A percentile compares a stretch with the other conserved stretches of the same genome.
These are phyloP conservation scores for Spodoptera frugiperda DNA, from an alignment of 1,140 invertebrate species.

Conservation along the genomic window DNA sequence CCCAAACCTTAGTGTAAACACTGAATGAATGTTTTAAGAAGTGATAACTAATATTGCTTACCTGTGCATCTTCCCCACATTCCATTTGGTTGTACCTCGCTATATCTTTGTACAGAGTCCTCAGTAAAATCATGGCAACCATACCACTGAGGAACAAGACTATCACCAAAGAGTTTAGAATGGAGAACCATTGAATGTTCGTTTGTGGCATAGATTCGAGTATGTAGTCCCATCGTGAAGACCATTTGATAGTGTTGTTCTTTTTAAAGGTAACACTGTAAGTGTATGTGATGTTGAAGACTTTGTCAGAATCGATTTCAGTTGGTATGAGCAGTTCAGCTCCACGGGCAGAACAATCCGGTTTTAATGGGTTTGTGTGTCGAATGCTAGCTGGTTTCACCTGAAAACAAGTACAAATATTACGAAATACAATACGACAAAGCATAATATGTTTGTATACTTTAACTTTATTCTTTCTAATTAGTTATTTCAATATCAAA, in stretches of 20 bases:
- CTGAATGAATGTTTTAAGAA: not conserved
- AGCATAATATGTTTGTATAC: too few species aligned
- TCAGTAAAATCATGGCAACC: conserved; percentile 99
- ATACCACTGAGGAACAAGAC: conserved; percentile 97
- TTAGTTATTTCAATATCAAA: too few species aligned
- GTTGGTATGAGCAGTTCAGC: conserved; percentile 91
- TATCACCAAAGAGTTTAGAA: conserved; percentile 96
- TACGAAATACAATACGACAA: not conserved
- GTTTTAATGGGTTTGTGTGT: conserved; percentile 83
- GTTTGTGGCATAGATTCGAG: conserved; percentile 99
- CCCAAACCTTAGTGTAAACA: not conserved
- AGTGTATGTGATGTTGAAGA: conserved; percentile 92
- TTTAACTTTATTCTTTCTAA: too few species aligned
- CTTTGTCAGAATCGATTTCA: conserved; percentile 84
- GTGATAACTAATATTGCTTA: conserved; percentile 56
- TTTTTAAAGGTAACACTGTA: conserved; percentile 94
- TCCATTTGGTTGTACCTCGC: conserved; percentile 99
- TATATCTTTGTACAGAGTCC: conserved; percentile 99
- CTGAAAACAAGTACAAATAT: conserved; percentile 59
- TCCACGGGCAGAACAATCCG: conserved; percentile 86
- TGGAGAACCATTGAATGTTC: conserved; percentile 99
- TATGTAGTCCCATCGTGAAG: conserved; percentile 99
- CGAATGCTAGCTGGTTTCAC: conserved; percentile 93
- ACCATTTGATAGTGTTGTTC: conserved; percentile 97
- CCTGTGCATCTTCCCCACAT: conserved; percentile 97